These are phyloP conservation scores for Rhizomys pruinosus DNA, from an alignment of 2,113 vertebrate species.

Conservation along the genomic window DNA sequence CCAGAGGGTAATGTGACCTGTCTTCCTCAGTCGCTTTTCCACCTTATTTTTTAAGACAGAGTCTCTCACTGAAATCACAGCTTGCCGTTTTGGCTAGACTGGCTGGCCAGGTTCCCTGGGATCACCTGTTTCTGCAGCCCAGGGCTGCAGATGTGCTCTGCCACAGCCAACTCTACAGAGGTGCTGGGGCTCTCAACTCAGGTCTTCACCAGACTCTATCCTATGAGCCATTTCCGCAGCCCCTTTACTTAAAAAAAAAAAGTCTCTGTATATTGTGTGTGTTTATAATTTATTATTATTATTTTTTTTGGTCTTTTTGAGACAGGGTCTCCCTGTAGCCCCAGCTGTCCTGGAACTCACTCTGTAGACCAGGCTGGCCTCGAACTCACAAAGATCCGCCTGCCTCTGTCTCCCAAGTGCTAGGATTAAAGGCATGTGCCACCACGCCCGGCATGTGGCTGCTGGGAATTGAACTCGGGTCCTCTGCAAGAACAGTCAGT, in stretches of 20 bases:
- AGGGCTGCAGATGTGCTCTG: background rate
- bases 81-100: background rate
- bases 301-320: no score
- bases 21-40: background rate
- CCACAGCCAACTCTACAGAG: background rate
- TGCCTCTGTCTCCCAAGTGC: no score
- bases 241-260: no score
- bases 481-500: background rate
- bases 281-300: background rate
- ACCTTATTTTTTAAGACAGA: background rate
- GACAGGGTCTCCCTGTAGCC: no score
- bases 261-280: no score
- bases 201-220: background rate
- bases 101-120: background rate
- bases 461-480: background rate
- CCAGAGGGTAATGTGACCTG: background rate
- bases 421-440: no score
- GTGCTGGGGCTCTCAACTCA: background rate
- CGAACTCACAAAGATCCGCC: no score
- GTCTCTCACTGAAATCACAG: background rate
- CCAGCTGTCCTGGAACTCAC: no score
- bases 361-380: no score
- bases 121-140: background rate
- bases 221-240: no score
- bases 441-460: no score